phyloP scores from a whole-genome alignment of 2,113 vertebrate species.

The mouse (Mus musculus) region DNA sequence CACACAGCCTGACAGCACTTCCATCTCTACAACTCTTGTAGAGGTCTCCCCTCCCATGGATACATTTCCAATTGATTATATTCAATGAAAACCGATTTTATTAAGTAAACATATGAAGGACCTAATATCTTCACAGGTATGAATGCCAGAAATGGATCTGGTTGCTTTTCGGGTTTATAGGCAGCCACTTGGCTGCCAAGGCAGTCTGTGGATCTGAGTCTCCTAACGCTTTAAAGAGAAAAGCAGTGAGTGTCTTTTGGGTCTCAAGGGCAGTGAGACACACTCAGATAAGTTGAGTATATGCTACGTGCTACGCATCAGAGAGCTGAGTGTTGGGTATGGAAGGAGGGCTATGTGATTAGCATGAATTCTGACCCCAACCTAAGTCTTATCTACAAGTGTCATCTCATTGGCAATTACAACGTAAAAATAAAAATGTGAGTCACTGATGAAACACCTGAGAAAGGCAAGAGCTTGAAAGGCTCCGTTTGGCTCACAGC shows the following conservation, averaged over 20 bases:
- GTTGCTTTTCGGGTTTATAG: neutral
- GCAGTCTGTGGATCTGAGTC: fast-evolving
- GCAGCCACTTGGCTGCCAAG: neutral
- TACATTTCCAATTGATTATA: neutral
- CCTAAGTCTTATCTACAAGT: neutral
- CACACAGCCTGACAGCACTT: neutral
- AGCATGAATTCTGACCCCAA: neutral
- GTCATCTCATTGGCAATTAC: neutral
- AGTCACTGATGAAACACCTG: neutral
- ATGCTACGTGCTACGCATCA: no score
- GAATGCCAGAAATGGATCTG: neutral
- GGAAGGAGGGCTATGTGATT: neutral
- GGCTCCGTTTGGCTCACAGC: neutral
- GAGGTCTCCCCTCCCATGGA: fast-evolving
- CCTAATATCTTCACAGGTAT: neutral
- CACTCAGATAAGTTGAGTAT: neutral
- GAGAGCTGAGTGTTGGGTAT: neutral
- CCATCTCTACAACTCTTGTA: fast-evolving
- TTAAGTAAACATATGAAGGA: neutral
- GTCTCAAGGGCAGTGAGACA: fast-evolving
- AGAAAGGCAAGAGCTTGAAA: neutral
- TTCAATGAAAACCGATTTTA: neutral
- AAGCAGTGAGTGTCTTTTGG: no score
- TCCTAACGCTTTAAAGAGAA: neutral
- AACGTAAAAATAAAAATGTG: neutral